Conservation (phyloP, 2,113 vertebrate genomes). For the Planiliza haematocheilus region DNA sequence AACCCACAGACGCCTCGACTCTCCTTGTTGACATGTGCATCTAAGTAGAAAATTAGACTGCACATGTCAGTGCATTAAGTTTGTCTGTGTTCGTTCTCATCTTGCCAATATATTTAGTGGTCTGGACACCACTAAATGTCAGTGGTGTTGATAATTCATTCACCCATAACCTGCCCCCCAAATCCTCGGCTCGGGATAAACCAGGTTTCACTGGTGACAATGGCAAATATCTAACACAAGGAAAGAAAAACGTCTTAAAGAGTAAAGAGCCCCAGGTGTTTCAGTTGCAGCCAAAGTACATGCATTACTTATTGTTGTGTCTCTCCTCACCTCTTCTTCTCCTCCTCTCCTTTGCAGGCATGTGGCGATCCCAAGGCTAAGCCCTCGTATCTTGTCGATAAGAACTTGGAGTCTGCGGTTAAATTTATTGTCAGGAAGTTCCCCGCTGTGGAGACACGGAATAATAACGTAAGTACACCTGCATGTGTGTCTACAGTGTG, state of each 20-base stretch:
- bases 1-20: slow-evolving; percentile 10
- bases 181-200: slow-evolving; percentile 42
- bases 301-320: background rate
- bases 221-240: slow-evolving; percentile 38
- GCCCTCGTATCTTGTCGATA: slow-evolving; percentile 98
- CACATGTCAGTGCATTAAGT: slow-evolving; percentile 19
- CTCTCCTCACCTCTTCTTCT: slow-evolving; percentile 32
- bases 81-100: slow-evolving; percentile 45
- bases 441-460: slow-evolving; percentile 96
- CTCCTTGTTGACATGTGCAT: slow-evolving; percentile 7
- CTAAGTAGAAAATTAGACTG: background rate
- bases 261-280: background rate
- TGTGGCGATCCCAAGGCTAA: slow-evolving; percentile 99
- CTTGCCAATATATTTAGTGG: slow-evolving; percentile 19
- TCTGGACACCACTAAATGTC: slow-evolving; percentile 37
- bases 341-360: slow-evolving; percentile 79
- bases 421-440: slow-evolving; percentile 99
- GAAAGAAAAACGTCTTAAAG: background rate
- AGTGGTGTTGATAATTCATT: slow-evolving; percentile 29
- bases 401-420: slow-evolving; percentile 98
- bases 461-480: slow-evolving; percentile 94
- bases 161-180: background rate
- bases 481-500: background rate
- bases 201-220: slow-evolving; percentile 55
- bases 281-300: slow-evolving; percentile 9